phyloP scores from a whole-genome alignment of 2,888 invertebrate genomes.

The Lottia gigantea region DNA sequence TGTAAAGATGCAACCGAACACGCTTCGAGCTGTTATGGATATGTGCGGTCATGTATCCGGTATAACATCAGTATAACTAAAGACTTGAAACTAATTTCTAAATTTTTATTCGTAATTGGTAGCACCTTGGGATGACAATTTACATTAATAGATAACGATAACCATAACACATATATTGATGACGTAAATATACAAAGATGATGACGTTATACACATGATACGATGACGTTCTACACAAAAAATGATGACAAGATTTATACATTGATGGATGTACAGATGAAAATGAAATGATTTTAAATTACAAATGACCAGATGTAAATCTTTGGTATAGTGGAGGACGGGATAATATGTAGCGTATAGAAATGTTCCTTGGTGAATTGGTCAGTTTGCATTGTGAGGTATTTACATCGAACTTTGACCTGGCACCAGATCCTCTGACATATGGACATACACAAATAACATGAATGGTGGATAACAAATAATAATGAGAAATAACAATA shows the following conservation, averaged over 20 bases:
- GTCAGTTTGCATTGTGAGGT: no score
- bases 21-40: no score
- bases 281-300: not conserved
- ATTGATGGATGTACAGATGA: not conserved
- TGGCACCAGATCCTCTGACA: no score
- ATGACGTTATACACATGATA: not conserved
- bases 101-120: constrained; percentile 1
- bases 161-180: not conserved
- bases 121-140: constrained; percentile 9
- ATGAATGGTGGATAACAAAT: not conserved
- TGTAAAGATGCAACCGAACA: no score
- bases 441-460: no score
- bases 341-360: not conserved
- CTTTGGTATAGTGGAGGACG: not conserved
- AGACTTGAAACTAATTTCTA: no score
- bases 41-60: no score
- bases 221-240: not conserved
- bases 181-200: not conserved
- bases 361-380: no score
- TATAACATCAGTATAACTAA: no score
- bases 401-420: no score
- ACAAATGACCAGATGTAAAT: constrained; percentile 5
- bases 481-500: not conserved
- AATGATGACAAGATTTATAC: not conserved
- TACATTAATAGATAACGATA: not conserved